These are phyloP conservation scores for Bombus huntii DNA, from an alignment of 1,140 invertebrate species.

Conservation along the genomic window DNA sequence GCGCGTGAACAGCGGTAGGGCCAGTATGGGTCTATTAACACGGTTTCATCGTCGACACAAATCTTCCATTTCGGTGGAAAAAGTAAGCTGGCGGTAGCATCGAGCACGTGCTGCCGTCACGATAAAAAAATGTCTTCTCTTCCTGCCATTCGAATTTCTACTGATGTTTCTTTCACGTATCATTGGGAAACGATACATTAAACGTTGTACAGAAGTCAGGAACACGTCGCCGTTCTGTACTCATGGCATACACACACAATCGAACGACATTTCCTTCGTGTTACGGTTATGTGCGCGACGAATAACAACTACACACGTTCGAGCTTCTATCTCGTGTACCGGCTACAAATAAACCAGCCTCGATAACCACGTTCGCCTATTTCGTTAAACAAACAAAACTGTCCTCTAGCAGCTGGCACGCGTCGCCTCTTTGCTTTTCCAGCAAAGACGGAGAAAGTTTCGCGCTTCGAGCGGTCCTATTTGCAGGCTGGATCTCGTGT, in stretches of 20 bases:
- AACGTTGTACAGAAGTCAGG: neutral
- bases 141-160: neutral
- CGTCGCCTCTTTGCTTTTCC: constrained; percentile 16
- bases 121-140: neutral
- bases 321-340: constrained; percentile 9
- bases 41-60: constrained; percentile 60
- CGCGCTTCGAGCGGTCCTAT: constrained; percentile 1
- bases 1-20: constrained; percentile 55
- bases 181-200: constrained; percentile 6
- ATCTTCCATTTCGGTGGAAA: constrained; percentile 59
- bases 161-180: neutral
- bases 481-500: neutral
- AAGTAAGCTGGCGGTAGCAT: constrained; percentile 17
- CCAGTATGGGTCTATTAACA: constrained; percentile 57
- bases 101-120: constrained; percentile 48
- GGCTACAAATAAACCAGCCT: constrained; percentile 22
- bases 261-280: neutral
- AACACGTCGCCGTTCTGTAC: neutral
- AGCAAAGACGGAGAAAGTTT: constrained; percentile 41
- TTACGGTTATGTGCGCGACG: neutral
- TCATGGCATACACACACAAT: neutral
- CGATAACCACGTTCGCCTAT: constrained; percentile 42
- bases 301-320: constrained; percentile 19
- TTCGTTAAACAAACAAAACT: constrained; percentile 47
- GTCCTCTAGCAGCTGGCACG: constrained; percentile 37